phyloP scores from a whole-genome alignment of 2,888 invertebrate species.

The Mechanitis messenoides region DNA sequence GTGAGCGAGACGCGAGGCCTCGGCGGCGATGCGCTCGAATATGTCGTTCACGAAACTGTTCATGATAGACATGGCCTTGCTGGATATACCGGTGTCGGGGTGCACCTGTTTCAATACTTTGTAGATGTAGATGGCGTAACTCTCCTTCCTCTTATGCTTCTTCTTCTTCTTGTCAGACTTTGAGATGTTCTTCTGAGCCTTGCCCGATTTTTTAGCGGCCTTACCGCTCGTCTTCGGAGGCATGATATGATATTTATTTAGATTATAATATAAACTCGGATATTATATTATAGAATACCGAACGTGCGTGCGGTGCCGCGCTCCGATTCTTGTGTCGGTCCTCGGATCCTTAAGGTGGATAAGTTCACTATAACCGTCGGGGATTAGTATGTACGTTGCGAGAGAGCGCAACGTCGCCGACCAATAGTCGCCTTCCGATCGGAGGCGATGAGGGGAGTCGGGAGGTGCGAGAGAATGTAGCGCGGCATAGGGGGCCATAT shows the following conservation, averaged over 20 bases:
- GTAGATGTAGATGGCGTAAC: conserved; percentile 78
- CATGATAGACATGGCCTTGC: conserved; percentile 82
- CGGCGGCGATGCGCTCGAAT: conserved; percentile 81
- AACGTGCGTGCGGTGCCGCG: no score
- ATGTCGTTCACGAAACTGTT: conserved; percentile 84
- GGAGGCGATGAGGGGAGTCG: no score
- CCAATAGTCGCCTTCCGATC: no score
- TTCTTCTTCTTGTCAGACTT: conserved; percentile 77
- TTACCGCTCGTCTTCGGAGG: conserved; percentile 54
- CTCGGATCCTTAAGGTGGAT: no score
- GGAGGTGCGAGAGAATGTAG: no score
- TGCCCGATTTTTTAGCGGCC: conserved; percentile 72
- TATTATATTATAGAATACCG: no score
- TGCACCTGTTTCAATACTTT: conserved; percentile 81
- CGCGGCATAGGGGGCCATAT: no score
- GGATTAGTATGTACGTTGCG: no score
- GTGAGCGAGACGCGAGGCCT: conserved; percentile 78
- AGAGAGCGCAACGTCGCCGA: no score
- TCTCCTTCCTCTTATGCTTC: conserved; percentile 75
- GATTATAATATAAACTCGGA: no score
- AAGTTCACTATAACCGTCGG: no score
- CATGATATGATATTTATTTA: conserved; percentile 29
- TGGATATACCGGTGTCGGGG: conserved; percentile 72
- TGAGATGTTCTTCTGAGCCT: conserved; percentile 75
- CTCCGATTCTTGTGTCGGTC: no score